Conservation (phyloP, 2,888 invertebrate genomes). For the Sminthurides aquaticus region DNA sequence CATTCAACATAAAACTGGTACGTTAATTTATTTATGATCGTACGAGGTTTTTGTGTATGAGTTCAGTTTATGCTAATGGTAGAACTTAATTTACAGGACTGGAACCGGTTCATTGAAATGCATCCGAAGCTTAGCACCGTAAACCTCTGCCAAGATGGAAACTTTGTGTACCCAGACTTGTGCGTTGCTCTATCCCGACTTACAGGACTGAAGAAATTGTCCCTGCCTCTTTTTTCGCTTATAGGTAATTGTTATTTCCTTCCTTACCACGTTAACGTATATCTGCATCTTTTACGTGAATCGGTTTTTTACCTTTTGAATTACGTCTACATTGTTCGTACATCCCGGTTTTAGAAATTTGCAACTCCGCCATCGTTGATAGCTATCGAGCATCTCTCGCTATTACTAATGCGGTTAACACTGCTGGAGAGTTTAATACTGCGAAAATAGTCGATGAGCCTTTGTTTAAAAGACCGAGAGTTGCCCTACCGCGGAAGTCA, state of each 20-base stretch:
- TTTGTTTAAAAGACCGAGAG: slow-evolving; percentile 22
- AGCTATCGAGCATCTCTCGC: slow-evolving; percentile 16
- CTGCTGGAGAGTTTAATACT: not conserved
- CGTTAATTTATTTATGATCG: slow-evolving; percentile 2
- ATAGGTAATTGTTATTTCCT: no score
- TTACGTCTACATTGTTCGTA: no score
- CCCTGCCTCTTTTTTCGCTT: slow-evolving; percentile 32
- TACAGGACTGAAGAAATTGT: slow-evolving; percentile 24
- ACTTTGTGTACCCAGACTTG: slow-evolving; percentile 31
- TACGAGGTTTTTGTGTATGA: not conserved
- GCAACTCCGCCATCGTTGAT: slow-evolving; percentile 21
- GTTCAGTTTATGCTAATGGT: no score
- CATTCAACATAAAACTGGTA: slow-evolving; percentile 37
- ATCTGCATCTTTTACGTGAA: slow-evolving; percentile 5
- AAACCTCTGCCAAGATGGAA: slow-evolving; percentile 27
- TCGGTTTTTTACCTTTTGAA: not conserved
- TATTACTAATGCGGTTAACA: not conserved
- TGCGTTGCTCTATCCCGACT: slow-evolving; percentile 30
- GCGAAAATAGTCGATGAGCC: slow-evolving; percentile 11
- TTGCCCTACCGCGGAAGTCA: slow-evolving; percentile 21
- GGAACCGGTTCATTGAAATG: slow-evolving; percentile 28
- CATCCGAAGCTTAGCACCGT: slow-evolving; percentile 32
- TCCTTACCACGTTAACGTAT: no score
- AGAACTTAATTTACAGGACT: slow-evolving; percentile 37
- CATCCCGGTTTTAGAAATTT: slow-evolving; percentile 32